These are phyloP conservation scores for Leistus spinibarbis DNA, from an alignment of 2,888 invertebrate species.

Conservation along the genomic window DNA sequence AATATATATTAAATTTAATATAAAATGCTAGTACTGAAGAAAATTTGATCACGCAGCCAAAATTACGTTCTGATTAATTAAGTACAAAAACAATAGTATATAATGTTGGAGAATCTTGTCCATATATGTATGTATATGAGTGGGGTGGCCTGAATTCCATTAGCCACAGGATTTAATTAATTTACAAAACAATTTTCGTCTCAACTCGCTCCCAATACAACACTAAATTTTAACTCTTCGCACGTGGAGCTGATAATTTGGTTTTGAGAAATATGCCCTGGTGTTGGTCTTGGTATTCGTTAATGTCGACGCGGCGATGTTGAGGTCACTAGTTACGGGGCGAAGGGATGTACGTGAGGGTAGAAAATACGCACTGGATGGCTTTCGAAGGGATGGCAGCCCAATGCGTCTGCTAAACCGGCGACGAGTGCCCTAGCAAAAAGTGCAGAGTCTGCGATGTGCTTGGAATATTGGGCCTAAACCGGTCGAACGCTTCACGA, in stretches of 20 bases:
- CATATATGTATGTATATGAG: neutral
- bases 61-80: neutral
- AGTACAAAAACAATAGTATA: neutral
- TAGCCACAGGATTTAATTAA: conserved; percentile 12
- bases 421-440: conserved; percentile 9
- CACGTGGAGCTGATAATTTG: conserved; percentile 17
- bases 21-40: no score
- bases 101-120: neutral
- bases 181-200: conserved; percentile 9
- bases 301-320: neutral
- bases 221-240: conserved; percentile 7
- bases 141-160: neutral
- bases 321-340: neutral
- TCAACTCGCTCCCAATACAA: neutral
- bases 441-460: conserved; percentile 15
- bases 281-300: neutral
- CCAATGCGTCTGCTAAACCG: conserved; percentile 9
- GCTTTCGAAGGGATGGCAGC: neutral
- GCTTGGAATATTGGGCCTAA: conserved; percentile 9
- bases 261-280: conserved; percentile 13
- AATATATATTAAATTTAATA: no score
- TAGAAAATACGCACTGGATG: neutral
- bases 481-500: neutral
- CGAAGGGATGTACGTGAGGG: neutral
- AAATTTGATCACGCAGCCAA: no score